phyloP scores from a whole-genome alignment of 2,888 invertebrate genomes.

The Idaea biselata region DNA sequence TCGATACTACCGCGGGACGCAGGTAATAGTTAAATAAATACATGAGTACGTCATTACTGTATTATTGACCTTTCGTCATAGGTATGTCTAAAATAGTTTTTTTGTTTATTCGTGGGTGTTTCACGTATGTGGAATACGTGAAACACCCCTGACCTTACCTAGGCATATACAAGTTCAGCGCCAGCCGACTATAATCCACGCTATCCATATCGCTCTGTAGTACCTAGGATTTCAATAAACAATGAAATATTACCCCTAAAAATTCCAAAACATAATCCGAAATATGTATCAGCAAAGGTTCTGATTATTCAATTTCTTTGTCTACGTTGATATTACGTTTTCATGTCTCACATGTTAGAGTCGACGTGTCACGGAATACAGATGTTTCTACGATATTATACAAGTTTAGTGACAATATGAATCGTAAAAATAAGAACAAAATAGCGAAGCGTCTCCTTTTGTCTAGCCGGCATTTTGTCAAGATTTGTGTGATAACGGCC shows the following conservation, averaged over 20 bases:
- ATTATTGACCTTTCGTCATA: no score
- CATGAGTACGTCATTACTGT: no score
- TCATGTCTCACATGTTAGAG: constrained; percentile 3
- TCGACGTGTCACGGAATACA: constrained; percentile 3
- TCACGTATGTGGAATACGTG: no score
- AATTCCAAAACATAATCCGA: neutral
- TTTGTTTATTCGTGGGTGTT: no score
- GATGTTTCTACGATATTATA: constrained; percentile 6
- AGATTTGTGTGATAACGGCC: constrained; percentile 47
- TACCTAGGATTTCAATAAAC: neutral
- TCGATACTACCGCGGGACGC: no score
- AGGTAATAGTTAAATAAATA: no score
- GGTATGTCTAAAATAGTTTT: no score
- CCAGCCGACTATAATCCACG: no score
- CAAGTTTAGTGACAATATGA: constrained; percentile 27
- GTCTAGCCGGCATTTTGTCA: constrained; percentile 48
- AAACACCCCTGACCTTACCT: no score
- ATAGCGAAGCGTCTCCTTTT: constrained; percentile 40
- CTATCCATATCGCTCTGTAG: no score
- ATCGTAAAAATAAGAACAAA: constrained; percentile 40
- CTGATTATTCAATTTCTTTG: constrained; percentile 4
- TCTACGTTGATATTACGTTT: constrained; percentile 4
- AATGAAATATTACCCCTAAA: neutral
- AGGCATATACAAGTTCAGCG: no score
- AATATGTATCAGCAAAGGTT: neutral